Conservation (phyloP, 2,113 vertebrate species). For the Onychorhynchus coronatus region DNA sequence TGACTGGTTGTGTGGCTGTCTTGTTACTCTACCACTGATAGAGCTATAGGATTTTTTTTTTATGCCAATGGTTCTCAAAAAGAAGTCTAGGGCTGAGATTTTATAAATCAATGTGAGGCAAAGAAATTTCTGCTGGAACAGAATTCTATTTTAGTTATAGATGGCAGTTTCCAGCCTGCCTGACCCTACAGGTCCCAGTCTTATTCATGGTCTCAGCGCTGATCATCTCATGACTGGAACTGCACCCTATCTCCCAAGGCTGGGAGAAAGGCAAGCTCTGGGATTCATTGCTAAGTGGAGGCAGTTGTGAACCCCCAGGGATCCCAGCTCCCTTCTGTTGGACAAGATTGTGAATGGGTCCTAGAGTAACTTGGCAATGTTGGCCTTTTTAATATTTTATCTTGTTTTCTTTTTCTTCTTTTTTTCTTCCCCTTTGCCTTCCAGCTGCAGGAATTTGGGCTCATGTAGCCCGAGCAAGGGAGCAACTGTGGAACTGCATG, state of each 20-base stretch:
- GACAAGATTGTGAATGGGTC: not conserved
- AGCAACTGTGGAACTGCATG: not conserved
- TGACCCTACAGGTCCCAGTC: not conserved
- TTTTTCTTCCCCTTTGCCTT: not conserved
- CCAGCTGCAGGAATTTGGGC: not conserved
- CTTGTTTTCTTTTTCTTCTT: too few relatives aligned
- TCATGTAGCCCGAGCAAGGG: not conserved
- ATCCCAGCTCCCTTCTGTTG: not conserved
- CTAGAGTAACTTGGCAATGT: not conserved
- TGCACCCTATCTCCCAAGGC: fast-evolving
- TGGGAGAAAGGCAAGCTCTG: not conserved
- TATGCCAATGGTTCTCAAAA: not conserved
- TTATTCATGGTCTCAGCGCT: not conserved
- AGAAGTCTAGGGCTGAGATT: not conserved
- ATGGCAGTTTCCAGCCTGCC: not conserved
- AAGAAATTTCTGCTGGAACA: not conserved
- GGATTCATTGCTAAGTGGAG: not conserved
- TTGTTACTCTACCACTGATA: not conserved
- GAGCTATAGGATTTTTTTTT: not conserved
- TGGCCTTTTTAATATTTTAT: fast-evolving
- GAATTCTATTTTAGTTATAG: not conserved
- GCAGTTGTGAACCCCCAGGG: not conserved
- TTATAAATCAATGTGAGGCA: not conserved
- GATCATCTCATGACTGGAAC: fast-evolving
- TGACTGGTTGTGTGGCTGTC: not conserved